Base-by-base conservation (phyloP, 2,888 invertebrate genomes). In the Monopis laevigella region DNA sequence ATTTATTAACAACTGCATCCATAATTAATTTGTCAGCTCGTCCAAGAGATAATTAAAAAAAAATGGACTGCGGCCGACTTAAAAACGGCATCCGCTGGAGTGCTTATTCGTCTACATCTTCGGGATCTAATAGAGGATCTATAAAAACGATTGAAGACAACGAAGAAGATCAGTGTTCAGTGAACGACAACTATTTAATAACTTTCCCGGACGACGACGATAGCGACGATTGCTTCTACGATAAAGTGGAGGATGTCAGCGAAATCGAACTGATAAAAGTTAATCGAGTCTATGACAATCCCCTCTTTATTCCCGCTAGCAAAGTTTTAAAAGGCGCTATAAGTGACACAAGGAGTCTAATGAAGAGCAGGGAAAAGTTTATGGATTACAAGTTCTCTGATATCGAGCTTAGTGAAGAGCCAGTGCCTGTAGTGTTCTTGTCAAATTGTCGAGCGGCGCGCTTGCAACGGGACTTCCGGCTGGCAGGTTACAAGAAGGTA, bases 401-500 rank as follows among this genome's bases (percentile, higher is more conserved):
- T 55, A 72, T 73, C 48, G 72, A 74, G 56, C 58, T 75, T 59
- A 54, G 58, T 40, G 68, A 58, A 19, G 74, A 75, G 49, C 71
- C 68, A 43, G 68, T 69, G 45, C 77, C 75, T 39, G 71, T 74
- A 56, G 75, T 82, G 49, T 72, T 78, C 58, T 72, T 84, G 53
- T 75, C 82, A 41, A 72, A 73, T 13, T 69, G 75, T 51, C 73
- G 82, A 41, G 84, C 82, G 30, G 82, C 83, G 32, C 64, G 65
- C 43, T 62, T 86, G 53, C 81, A 82, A 58, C 68, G 85, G 49
- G 73, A 82, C n/a, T 60, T 85, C 32, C 74, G 80, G 48, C 82
- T 82, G 57, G 82, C 77, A 28, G 84, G 83, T 49, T 78, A 80
- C 51, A 84, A 83, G 77, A 81, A 82, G 80, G 86, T 85, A 59